Evolutionary conservation across 35 echinoderm and acorn worm species (phyloP), one percentile per base, ranked within the genome.

Genomic region (Strongylocentrotus purpuratus): DNA sequence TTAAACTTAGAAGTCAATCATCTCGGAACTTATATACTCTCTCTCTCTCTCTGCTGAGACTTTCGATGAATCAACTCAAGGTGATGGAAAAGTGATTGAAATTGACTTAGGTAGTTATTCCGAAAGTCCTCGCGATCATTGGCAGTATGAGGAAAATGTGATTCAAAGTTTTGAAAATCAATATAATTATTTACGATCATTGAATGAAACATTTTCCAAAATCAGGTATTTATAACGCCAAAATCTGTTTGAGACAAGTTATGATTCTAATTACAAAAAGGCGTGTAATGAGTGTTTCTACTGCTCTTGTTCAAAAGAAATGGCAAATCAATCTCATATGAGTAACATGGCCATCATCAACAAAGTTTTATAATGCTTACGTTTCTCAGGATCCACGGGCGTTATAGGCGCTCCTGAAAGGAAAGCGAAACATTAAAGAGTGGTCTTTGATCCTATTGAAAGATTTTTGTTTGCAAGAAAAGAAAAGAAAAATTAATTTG

Each of bases 381-480:
- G 91, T 15, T n/a, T 22, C 10, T 93, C 91, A 22, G 91, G 91
- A 46, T 93, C 91, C 11, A 93, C 91, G 17, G 91, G 91, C 6
- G 45, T 93, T 6, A 93, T 32, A 58, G 46, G 33, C 11, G 91
- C 45, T 50, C 91, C 91, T 93, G 11, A 15, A 47, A 32, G 7
- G 48, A 31, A 58, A 93, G 28, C 10, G 28, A 55, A 33, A 55
- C n/a, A 58, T 22, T 78, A 78, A 28, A 78, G 22, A 78, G 18
- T 22, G 6, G 8, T 41, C 35, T 41, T 41, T 41, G 35, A 41
- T 41, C 35, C 35, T 41, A 41, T 41, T 41, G 35, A 41, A 41
- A 41, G 35, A 41, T 41, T 41, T 41, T 41, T 41, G 35, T 41
- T 41, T 3, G 35, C 35, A 41, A 41, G 35, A 0, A 41, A 41